Evolutionary conservation across 53 echinoderm and acorn worm species (phyloP).

Genomic region (Crossaster papposus): DNA sequence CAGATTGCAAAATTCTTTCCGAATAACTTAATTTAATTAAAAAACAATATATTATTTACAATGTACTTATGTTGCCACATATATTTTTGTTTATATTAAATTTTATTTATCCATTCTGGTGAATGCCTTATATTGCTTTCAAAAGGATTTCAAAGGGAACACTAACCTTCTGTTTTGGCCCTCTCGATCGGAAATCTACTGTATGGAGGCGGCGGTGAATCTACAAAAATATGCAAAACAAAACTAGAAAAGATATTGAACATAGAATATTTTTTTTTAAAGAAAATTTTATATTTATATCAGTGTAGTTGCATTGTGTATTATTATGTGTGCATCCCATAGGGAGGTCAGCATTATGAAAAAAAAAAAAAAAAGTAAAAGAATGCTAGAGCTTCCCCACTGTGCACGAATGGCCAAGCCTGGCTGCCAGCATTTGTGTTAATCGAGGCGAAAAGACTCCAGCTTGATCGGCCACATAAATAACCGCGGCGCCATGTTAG

Average conservation of each 20-base stretch:
- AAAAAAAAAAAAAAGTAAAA: slow-evolving; percentile 39
- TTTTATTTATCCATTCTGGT: too few relatives aligned
- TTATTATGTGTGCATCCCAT: background rate
- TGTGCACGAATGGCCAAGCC: slow-evolving; percentile 65
- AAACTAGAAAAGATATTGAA: slow-evolving; percentile 35
- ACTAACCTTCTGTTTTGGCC: slow-evolving; percentile 88
- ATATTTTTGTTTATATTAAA: too few relatives aligned
- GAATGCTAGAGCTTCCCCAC: slow-evolving; percentile 56
- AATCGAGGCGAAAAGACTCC: slow-evolving; percentile 85
- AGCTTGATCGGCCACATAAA: slow-evolving; percentile 84
- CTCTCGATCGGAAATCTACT: slow-evolving; percentile 92
- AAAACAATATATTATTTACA: too few relatives aligned
- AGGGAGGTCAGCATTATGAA: slow-evolving; percentile 42
- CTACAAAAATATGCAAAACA: slow-evolving; percentile 57
- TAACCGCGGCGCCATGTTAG: slow-evolving; percentile 86
- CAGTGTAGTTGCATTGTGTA: slow-evolving; percentile 13
- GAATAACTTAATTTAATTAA: too few relatives aligned
- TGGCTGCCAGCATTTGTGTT: slow-evolving; percentile 68
- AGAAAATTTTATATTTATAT: slow-evolving; percentile 7
- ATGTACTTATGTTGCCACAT: too few relatives aligned
- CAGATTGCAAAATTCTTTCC: too few relatives aligned
- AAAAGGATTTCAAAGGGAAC: slow-evolving; percentile 8
- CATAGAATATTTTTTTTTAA: background rate
- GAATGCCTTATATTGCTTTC: background rate
- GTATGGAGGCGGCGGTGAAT: slow-evolving; percentile 98